Conservation (phyloP, 2,888 invertebrate genomes). For the Zeuzera pyrina region DNA sequence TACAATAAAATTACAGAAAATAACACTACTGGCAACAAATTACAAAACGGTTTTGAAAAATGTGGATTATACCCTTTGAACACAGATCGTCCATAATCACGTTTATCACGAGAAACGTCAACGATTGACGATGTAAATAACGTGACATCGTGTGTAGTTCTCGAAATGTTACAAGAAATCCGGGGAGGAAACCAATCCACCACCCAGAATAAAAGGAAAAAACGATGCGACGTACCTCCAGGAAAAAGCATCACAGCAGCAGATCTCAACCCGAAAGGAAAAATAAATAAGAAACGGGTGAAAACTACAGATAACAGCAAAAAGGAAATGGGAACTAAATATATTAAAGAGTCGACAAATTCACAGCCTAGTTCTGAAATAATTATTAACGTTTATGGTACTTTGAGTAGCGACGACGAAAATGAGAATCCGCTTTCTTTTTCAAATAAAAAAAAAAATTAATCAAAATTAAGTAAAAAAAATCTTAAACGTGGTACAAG, state of each 20-base stretch:
- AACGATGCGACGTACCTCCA: slow-evolving; percentile 9
- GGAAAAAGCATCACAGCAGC: slow-evolving; percentile 9
- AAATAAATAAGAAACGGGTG: slow-evolving; percentile 1
- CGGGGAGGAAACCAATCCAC: slow-evolving; percentile 2
- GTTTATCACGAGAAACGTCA: slow-evolving; percentile 1
- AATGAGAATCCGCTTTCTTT: not conserved
- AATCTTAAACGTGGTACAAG: not conserved
- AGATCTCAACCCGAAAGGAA: slow-evolving; percentile 6
- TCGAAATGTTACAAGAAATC: slow-evolving; percentile 9
- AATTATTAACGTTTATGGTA: not conserved
- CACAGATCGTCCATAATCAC: slow-evolving; percentile 11
- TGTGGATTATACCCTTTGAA: slow-evolving; percentile 7
- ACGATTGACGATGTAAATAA: slow-evolving; percentile 3
- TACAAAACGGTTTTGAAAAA: slow-evolving; percentile 12
- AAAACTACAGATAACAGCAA: not conserved
- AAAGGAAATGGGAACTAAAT: not conserved
- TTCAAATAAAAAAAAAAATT: not conserved
- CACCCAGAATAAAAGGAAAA: slow-evolving; percentile 6
- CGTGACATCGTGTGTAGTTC: slow-evolving; percentile 6
- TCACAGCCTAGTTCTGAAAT: not conserved
- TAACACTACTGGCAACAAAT: slow-evolving; percentile 6
- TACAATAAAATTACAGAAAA: slow-evolving; percentile 5
- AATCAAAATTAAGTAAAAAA: not conserved
- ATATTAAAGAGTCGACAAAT: not conserved
- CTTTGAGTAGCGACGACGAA: slow-evolving; percentile 1